A percentile compares a stretch with the other conserved stretches of the same genome.
Evolutionary conservation across 2,888 invertebrate genomes (phyloP).

Genomic region (Hydropsyche betteni): DNA sequence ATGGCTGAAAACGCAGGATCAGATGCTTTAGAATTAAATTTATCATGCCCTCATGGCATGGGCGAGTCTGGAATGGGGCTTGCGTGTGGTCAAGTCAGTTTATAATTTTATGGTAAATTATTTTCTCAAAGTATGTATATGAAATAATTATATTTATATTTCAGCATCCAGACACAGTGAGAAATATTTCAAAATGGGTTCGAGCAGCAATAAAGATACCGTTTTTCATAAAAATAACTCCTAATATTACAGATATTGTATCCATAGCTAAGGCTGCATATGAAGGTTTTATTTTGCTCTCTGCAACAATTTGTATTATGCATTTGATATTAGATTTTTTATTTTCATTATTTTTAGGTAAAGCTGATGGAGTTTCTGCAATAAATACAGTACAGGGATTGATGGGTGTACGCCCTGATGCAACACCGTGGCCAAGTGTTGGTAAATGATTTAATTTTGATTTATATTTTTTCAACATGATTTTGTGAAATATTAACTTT

Average conservation of each 20-base stretch:
- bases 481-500: background rate
- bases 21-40: slow-evolving; percentile 94
- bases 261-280: slow-evolving; percentile 89
- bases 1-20: slow-evolving; percentile 85
- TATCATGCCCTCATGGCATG: slow-evolving; percentile 99
- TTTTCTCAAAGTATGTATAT: slow-evolving; percentile 1
- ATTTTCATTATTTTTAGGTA: slow-evolving; percentile 66
- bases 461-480: background rate
- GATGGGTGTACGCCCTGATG: slow-evolving; percentile 85
- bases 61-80: slow-evolving; percentile 98
- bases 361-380: slow-evolving; percentile 94
- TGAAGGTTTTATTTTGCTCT: slow-evolving; percentile 67
- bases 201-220: slow-evolving; percentile 87
- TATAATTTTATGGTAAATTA: background rate
- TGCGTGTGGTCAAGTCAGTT: slow-evolving; percentile 90
- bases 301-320: no score
- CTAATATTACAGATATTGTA: slow-evolving; percentile 95
- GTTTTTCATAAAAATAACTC: slow-evolving; percentile 96
- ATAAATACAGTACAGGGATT: slow-evolving; percentile 97
- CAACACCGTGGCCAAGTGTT: slow-evolving; percentile 91
- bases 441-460: slow-evolving; percentile 66
- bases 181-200: slow-evolving; percentile 92
- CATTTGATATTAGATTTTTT: slow-evolving; percentile 16
- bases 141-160: slow-evolving; percentile 47
- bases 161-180: slow-evolving; percentile 86